Percentiles rank a stretch among this genome's conserved stretches.
phyloP scores from a whole-genome alignment of 1,140 invertebrate genomes.

The Brachionus paranguensis region DNA sequence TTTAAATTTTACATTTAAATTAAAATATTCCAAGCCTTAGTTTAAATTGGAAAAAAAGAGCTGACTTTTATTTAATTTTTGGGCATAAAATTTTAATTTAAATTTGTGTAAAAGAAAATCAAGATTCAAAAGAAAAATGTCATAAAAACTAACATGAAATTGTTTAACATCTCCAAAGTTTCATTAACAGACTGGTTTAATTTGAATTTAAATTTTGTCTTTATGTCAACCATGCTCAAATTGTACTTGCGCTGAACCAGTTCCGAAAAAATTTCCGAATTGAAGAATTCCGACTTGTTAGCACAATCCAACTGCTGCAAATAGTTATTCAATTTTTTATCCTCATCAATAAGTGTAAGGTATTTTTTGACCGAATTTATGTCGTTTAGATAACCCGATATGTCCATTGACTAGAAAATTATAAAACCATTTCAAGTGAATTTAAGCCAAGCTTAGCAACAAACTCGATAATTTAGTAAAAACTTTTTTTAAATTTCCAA shows the following conservation, averaged over 20 bases:
- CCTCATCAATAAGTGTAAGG: not conserved
- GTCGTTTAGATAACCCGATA: not conserved
- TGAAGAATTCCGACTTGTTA: not conserved
- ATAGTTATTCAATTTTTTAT: not conserved
- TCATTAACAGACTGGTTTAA: not conserved
- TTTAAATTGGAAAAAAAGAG: no score
- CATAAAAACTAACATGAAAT: not conserved
- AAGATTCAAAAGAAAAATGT: not conserved
- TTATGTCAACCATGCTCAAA: not conserved
- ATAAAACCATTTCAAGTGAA: not conserved
- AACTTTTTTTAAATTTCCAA: not conserved
- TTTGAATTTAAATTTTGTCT: not conserved
- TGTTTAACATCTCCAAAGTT: not conserved
- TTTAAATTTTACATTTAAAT: no score
- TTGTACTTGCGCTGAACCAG: not conserved
- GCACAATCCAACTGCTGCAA: not conserved
- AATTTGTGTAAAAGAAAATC: no score
- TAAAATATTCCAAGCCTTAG: no score
- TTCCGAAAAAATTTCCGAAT: not conserved
- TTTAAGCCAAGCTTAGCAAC: not conserved
- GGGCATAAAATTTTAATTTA: not conserved
- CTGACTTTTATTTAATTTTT: no score
- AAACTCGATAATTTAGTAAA: not conserved
- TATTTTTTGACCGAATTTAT: conserved; percentile 5
- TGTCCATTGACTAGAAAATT: not conserved